These are phyloP conservation scores for Otis tarda DNA, from an alignment of 2,113 vertebrate species.

Conservation along the genomic window DNA sequence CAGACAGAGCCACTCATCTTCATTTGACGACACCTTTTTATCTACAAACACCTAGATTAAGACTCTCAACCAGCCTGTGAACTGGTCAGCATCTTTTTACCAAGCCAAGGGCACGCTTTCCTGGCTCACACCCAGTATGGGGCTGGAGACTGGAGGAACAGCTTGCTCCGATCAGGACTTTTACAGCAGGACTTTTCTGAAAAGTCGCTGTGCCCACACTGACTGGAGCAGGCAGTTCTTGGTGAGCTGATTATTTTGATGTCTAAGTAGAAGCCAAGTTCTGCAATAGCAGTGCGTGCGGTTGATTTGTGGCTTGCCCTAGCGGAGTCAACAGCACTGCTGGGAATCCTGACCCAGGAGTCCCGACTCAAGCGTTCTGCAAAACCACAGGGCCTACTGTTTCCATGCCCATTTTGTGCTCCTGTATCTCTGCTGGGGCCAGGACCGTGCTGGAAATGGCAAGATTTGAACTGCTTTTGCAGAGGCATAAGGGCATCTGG, in stretches of 20 bases:
- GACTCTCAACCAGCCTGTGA: not conserved
- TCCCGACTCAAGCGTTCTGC: not conserved
- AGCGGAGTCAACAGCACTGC: not conserved
- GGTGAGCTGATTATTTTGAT: not conserved
- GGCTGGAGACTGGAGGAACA: not conserved
- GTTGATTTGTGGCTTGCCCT: not conserved
- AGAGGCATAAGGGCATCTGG: not conserved
- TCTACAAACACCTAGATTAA: not conserved
- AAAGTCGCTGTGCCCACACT: not conserved
- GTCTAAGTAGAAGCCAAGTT: not conserved
- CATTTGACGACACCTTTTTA: not conserved
- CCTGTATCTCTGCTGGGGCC: not conserved
- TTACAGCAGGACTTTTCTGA: not conserved
- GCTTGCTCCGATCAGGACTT: not conserved
- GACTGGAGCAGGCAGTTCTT: not conserved
- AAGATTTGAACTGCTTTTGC: not conserved
- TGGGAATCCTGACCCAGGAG: not conserved
- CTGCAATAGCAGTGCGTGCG: not conserved
- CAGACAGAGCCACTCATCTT: slow-evolving; percentile 17
- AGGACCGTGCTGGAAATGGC: not conserved
- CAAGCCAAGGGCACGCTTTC: not conserved
- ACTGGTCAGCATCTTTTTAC: not conserved
- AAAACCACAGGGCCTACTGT: not conserved
- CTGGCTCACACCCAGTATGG: not conserved
- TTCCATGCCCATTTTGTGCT: not conserved